Base-by-base conservation (phyloP, 2,888 invertebrate species). In the Tenthredo amoena region DNA sequence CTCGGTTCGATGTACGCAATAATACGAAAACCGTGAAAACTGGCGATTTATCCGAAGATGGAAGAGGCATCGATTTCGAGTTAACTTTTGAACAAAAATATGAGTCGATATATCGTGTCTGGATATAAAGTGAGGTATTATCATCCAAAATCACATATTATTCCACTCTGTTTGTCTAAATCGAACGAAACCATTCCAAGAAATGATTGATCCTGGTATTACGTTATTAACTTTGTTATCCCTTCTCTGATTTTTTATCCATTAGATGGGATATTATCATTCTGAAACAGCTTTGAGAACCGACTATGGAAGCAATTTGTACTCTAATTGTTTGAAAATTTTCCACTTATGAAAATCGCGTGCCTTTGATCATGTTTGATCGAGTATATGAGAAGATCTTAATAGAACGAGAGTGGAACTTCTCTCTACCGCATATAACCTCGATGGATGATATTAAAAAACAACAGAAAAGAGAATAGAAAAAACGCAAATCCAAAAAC, bases 401-500 rank as follows among this genome's bases (percentile, higher is more conserved):
- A 9, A 21, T 10, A 0, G 21, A 0, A 2, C 21, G 18, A 58
- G 7, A 26, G 10, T 26, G 55, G n/a, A 55, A 62, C 2, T 26
- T 62, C 21, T 62, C 9, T 26, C 26, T 21, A 62, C 12, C 2
- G n/a, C 21, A 12, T 26, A 10, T 12, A 62, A 62, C 26, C 62
- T 62, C 26, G 62, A 62, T 26, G 21, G 7, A 62, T 12, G 26
- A 12, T 26, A 62, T 21, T 26, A 26, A 26, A 26, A 62, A 62
- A 34, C 10, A 79, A 34, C 18, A 79, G 3, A 72, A n/a, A 37
- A 4, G 9, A 26, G 4, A 34, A 34, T 15, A 34, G 4, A 68
- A 68, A 68, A 34, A 18, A 15, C 68, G 37, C 6, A 40, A 81
- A 62, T 40, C 62, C 58, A 62, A 81, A 81, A 81, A 81, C 21